Evolutionary conservation across 2,888 invertebrate genomes (phyloP).

Genomic region (Gastracanthus pulcherrimus): DNA sequence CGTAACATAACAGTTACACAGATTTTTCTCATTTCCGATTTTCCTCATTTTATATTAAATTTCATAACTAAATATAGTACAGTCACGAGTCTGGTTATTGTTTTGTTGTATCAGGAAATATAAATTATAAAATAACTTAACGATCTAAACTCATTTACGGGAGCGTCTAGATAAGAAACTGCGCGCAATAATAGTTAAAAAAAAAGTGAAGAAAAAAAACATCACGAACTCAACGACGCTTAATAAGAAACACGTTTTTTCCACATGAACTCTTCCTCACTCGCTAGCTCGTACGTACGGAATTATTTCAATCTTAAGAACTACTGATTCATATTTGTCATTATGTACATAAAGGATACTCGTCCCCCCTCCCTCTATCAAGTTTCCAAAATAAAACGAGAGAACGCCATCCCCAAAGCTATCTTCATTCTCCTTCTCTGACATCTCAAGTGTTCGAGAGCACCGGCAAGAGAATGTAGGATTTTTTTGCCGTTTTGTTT

Average conservation of each 20-base stretch:
- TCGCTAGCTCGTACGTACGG: slow-evolving; percentile 38
- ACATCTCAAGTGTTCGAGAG: slow-evolving; percentile 22
- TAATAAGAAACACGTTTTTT: slow-evolving; percentile 27
- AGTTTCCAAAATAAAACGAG: slow-evolving; percentile 51
- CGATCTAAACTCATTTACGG: slow-evolving; percentile 48
- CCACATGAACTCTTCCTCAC: neutral
- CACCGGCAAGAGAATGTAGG: slow-evolving; percentile 36
- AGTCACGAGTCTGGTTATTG: slow-evolving; percentile 68
- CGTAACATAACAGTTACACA: slow-evolving; percentile 35
- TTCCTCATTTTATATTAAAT: neutral
- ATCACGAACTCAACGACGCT: slow-evolving; percentile 36
- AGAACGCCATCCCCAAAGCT: slow-evolving; percentile 28
- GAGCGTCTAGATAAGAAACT: slow-evolving; percentile 38
- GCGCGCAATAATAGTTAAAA: slow-evolving; percentile 39
- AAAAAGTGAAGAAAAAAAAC: slow-evolving; percentile 50
- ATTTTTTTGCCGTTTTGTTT: no score
- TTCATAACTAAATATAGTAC: slow-evolving; percentile 72
- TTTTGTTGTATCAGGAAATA: slow-evolving; percentile 67
- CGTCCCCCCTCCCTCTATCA: slow-evolving; percentile 8
- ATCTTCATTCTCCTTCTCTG: neutral
- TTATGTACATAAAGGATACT: slow-evolving; percentile 50
- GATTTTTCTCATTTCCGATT: neutral
- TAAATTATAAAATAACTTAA: slow-evolving; percentile 69
- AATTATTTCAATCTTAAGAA: slow-evolving; percentile 46
- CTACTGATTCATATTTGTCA: slow-evolving; percentile 49